Evolutionary conservation across 2,888 invertebrate species (phyloP).

Genomic region (Sicus ferrugineus): DNA sequence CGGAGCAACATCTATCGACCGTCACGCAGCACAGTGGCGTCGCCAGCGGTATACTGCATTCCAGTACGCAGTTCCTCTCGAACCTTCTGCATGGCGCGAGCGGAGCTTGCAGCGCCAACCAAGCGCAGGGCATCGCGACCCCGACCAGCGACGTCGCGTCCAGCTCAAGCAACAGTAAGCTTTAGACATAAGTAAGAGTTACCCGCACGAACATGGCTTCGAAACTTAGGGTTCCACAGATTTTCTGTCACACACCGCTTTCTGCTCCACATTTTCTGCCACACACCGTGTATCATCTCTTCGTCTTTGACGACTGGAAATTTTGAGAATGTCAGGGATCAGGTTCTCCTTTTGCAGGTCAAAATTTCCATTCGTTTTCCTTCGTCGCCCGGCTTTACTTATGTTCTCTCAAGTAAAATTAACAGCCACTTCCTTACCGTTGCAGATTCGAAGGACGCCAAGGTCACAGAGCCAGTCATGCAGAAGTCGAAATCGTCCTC

Average conservation of each 20-base stretch:
- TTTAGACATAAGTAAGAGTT: background rate
- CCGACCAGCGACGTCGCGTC: background rate
- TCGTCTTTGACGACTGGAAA: too few relatives aligned
- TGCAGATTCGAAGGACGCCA: slow-evolving; percentile 67
- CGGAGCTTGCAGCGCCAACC: slow-evolving; percentile 59
- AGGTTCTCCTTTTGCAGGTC: too few relatives aligned
- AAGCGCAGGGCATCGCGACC: slow-evolving; percentile 9
- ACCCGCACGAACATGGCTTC: too few relatives aligned
- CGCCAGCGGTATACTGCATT: slow-evolving; percentile 63
- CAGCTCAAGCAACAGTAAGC: slow-evolving; percentile 40
- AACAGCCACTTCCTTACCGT: too few relatives aligned
- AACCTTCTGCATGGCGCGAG: slow-evolving; percentile 69
- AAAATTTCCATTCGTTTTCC: too few relatives aligned
- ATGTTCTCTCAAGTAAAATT: too few relatives aligned
- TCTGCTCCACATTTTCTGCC: too few relatives aligned
- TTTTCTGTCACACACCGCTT: too few relatives aligned
- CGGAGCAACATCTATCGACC: background rate
- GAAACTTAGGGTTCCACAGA: too few relatives aligned
- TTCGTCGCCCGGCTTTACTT: too few relatives aligned
- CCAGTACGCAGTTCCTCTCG: slow-evolving; percentile 72
- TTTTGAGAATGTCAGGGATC: too few relatives aligned
- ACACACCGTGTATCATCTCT: too few relatives aligned
- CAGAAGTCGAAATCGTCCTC: slow-evolving; percentile 91
- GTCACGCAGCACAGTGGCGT: slow-evolving; percentile 1
- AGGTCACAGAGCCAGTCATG: slow-evolving; percentile 67